Percentiles rank a stretch among this genome's conserved stretches.
phyloP scores from a whole-genome alignment of 1,140 invertebrate species.

The Sitobion miscanthi region DNA sequence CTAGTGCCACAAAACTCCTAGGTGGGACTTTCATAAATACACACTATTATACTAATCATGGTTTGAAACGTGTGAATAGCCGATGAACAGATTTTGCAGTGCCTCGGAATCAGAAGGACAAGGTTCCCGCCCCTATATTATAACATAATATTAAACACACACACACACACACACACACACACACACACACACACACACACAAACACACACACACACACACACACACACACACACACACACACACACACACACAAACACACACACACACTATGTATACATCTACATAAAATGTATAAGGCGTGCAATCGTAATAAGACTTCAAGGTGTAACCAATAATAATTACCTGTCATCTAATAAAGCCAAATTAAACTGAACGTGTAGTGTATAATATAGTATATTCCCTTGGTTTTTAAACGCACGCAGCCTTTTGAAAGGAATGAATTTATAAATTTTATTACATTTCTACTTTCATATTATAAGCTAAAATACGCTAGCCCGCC shows the following conservation, averaged over 20 bases:
- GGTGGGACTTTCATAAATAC: neutral
- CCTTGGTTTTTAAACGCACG: neutral
- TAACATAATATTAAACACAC: neutral
- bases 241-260: neutral
- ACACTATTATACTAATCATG: neutral
- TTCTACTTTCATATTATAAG: neutral
- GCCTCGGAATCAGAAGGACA: slow-evolving; percentile 16
- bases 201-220: neutral
- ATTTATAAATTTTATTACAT: no score
- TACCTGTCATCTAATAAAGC: neutral
- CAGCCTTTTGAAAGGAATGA: no score
- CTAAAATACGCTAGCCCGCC: no score
- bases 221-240: slow-evolving; percentile 4
- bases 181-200: slow-evolving; percentile 5
- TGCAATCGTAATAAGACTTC: slow-evolving; percentile 18
- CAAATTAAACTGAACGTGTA: neutral
- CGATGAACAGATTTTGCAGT: neutral
- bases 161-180: neutral
- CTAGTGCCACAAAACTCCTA: neutral
- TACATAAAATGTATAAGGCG: neutral
- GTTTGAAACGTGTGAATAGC: neutral
- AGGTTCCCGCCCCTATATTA: slow-evolving; percentile 18
- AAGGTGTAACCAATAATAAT: neutral
- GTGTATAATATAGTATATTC: neutral
- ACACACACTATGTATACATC: neutral